phyloP scores from a whole-genome alignment of 1,140 invertebrate species.

The Riptortus pedestris region DNA sequence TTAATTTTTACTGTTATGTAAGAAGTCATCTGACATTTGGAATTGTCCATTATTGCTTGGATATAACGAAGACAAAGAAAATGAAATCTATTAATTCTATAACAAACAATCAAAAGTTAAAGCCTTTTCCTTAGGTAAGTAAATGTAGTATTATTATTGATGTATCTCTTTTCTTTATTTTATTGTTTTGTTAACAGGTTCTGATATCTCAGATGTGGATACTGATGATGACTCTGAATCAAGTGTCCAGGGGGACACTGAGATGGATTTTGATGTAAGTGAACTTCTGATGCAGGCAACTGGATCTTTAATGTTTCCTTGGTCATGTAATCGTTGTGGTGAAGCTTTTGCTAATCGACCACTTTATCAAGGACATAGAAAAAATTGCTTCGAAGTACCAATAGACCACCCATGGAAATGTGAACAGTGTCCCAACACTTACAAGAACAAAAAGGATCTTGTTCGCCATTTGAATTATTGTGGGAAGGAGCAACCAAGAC shows the following conservation, averaged over 20 bases:
- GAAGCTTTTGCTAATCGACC: slow-evolving; percentile 11
- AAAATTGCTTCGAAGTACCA: slow-evolving; percentile 10
- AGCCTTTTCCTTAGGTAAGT: slow-evolving; percentile 11
- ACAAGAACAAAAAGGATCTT: slow-evolving; percentile 26
- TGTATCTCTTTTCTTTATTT: neutral
- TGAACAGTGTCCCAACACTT: slow-evolving; percentile 20
- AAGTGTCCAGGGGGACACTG: neutral
- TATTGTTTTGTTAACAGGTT: slow-evolving; percentile 15
- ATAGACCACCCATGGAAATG: slow-evolving; percentile 18
- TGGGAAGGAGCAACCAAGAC: slow-evolving; percentile 14
- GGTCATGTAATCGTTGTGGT: slow-evolving; percentile 17
- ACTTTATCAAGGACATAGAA: slow-evolving; percentile 3
- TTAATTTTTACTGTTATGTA: too few relatives aligned
- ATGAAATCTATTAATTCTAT: too few relatives aligned
- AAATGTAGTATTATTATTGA: neutral
- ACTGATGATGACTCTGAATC: slow-evolving; percentile 17
- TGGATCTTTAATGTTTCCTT: slow-evolving; percentile 8
- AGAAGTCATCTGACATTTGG: too few relatives aligned
- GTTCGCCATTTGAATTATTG: slow-evolving; percentile 21
- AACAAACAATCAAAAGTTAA: too few relatives aligned
- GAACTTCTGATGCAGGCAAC: slow-evolving; percentile 14
- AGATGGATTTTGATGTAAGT: slow-evolving; percentile 8
- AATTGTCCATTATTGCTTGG: too few relatives aligned
- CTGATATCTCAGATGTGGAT: slow-evolving; percentile 20
- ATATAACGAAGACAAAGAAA: too few relatives aligned